Base-by-base conservation (phyloP, 23 tunicate genomes). In the Styela clava region DNA sequence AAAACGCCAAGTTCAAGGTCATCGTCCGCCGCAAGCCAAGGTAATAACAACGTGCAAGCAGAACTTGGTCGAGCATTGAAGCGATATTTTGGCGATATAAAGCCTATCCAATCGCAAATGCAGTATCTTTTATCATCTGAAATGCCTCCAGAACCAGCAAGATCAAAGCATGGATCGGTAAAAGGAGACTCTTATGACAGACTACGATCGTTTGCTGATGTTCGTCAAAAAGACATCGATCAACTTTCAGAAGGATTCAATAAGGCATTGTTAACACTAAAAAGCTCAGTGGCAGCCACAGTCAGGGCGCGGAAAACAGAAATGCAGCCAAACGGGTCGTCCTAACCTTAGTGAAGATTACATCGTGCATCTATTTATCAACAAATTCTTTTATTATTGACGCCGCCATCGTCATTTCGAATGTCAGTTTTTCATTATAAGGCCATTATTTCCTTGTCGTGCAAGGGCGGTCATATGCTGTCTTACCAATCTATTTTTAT, bases 11-110 rank as follows among this genome's bases (percentile, higher is more conserved):
- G 56, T 44, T 44, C 56, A 12, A 44, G 56, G 56, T 7, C 56
- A 44, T 44, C 56, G 7, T 44, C 56, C 56, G 56, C 56, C 12
- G 12, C 56, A 44, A 44, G 56, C 12, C 56, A 44, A 44, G 56
- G 56, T 44, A 44, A 74, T 26, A 83, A 67, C 77, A 52, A 78
- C 23, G 84, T 84, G 22, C 88, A 89, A 34, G 94, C 83, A 27
- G 94, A 89, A 33, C 82, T 89, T 28, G 94, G 94, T 1, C 69
- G 83, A 32, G 88, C 94, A 7, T 65, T 89, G 69, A 89, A 89
- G 64, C 33, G 73, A 27, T 79, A 85, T 69, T 84, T 89, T 32
- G 35, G 74, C 52, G 94, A 84, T 20, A 79, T 89, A 20, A 30
- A 44, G 31, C 88, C 83, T 24, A 69, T 89, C 30, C 94, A 84